Percentiles rank a stretch among this genome's conserved stretches.
These are phyloP conservation scores for Hemicentrotus pulcherrimus DNA, from an alignment of 35 echinoderm and acorn worm species.

Conservation along the genomic window DNA sequence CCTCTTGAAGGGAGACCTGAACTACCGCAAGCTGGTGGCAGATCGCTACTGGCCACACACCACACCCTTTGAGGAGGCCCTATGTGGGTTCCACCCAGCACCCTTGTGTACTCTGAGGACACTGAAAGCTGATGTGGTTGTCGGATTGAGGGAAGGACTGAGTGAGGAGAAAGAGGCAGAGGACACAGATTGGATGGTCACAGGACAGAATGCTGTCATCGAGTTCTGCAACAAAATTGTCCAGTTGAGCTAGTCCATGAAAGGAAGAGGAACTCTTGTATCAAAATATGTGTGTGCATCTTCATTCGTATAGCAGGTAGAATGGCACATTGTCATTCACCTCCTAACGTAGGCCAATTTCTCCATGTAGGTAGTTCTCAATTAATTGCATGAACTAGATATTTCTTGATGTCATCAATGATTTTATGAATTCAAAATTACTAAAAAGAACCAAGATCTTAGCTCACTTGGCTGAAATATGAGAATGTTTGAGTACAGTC, in stretches of 20 bases:
- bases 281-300: neutral
- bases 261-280: neutral
- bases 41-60: conserved; percentile 92
- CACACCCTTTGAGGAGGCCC: conserved; percentile 71
- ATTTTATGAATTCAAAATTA: too few relatives aligned
- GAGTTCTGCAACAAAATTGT: conserved; percentile 59
- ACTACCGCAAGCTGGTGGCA: conserved; percentile 91
- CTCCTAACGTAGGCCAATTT: too few relatives aligned
- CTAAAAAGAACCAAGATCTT: too few relatives aligned
- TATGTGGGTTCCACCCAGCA: conserved; percentile 88
- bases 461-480: too few relatives aligned
- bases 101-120: conserved; percentile 82
- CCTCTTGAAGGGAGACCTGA: conserved; percentile 93
- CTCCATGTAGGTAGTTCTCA: too few relatives aligned
- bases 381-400: too few relatives aligned
- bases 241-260: neutral
- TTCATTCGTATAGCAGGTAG: neutral
- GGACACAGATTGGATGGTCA: conserved; percentile 82
- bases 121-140: conserved; percentile 79
- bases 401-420: too few relatives aligned
- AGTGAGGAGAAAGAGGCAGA: conserved; percentile 60
- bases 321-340: neutral
- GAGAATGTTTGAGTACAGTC: too few relatives aligned
- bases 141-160: conserved; percentile 75
- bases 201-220: conserved; percentile 86